Evolutionary conservation across 2,113 vertebrate species (phyloP).

Genomic region (Gallinago jamesoni): DNA sequence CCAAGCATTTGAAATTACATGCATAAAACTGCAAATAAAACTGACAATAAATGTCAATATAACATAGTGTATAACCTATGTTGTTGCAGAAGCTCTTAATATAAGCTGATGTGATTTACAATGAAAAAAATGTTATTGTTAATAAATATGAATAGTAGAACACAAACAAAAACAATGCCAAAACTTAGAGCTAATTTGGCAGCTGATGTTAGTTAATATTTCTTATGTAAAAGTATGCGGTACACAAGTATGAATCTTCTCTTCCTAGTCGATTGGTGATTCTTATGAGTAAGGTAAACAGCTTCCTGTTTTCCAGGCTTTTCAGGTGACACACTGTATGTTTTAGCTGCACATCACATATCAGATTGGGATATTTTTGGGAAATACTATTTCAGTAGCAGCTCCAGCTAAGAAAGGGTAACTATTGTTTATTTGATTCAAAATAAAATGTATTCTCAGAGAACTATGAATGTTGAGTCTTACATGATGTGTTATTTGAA

Average conservation of each 20-base stretch:
- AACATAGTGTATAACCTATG: not conserved
- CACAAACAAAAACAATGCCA: not conserved
- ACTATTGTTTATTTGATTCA: not conserved
- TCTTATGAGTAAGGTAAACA: not conserved
- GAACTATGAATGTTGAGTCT: not conserved
- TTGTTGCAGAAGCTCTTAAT: not conserved
- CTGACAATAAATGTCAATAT: not conserved
- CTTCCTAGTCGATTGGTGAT: not conserved
- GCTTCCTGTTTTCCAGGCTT: not conserved
- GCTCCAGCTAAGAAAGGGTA: not conserved
- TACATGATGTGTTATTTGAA: not conserved
- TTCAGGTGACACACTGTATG: not conserved
- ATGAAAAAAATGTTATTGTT: not conserved
- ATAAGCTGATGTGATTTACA: not conserved
- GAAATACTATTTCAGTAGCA: not conserved
- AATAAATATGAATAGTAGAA: not conserved
- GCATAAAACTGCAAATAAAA: slow-evolving; percentile 25
- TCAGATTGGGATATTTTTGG: not conserved
- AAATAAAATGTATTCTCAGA: not conserved
- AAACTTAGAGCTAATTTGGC: not conserved
- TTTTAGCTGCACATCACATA: not conserved
- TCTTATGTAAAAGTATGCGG: not conserved
- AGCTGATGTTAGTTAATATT: not conserved
- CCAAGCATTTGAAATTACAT: not conserved
- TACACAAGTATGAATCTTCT: not conserved